phyloP scores from a whole-genome alignment of 2,888 invertebrate genomes.

The Epirrita christyi region DNA sequence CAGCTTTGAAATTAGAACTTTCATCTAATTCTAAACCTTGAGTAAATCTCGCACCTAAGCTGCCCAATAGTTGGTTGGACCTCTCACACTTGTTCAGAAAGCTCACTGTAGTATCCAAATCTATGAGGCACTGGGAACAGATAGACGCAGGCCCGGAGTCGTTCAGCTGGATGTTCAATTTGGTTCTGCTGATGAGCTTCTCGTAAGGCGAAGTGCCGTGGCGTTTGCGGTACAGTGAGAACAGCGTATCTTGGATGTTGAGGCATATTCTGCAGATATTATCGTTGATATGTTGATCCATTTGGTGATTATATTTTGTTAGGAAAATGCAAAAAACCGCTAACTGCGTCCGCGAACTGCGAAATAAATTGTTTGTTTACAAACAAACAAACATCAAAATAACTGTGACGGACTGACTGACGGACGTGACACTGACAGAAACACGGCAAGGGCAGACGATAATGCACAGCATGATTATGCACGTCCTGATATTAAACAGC shows the following conservation, averaged over 20 bases:
- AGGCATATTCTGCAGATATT: conserved; percentile 62
- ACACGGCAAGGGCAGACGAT: too few relatives aligned
- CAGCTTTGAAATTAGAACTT: conserved; percentile 11
- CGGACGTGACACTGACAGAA: too few relatives aligned
- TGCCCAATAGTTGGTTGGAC: conserved; percentile 49
- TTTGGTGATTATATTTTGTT: conserved; percentile 12
- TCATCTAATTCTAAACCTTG: conserved; percentile 16
- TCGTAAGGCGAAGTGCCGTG: conserved; percentile 53
- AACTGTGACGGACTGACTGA: too few relatives aligned
- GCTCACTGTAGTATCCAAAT: conserved; percentile 55
- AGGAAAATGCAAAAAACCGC: neutral
- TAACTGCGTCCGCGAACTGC: neutral
- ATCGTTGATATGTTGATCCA: conserved; percentile 41
- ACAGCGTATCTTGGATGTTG: conserved; percentile 48
- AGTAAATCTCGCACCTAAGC: conserved; percentile 27
- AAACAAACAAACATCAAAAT: neutral
- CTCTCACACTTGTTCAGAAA: conserved; percentile 60
- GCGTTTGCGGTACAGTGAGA: conserved; percentile 51
- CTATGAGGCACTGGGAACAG: conserved; percentile 57
- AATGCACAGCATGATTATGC: too few relatives aligned
- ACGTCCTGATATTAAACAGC: too few relatives aligned
- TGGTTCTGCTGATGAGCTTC: conserved; percentile 51
- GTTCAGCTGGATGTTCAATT: conserved; percentile 48
- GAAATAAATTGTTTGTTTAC: neutral
- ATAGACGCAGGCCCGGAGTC: conserved; percentile 56